Percentiles rank a stretch among this genome's conserved stretches.
phyloP scores from a whole-genome alignment of 2,797 vertebrate genomes.

The Enteromius viviparus region DNA sequence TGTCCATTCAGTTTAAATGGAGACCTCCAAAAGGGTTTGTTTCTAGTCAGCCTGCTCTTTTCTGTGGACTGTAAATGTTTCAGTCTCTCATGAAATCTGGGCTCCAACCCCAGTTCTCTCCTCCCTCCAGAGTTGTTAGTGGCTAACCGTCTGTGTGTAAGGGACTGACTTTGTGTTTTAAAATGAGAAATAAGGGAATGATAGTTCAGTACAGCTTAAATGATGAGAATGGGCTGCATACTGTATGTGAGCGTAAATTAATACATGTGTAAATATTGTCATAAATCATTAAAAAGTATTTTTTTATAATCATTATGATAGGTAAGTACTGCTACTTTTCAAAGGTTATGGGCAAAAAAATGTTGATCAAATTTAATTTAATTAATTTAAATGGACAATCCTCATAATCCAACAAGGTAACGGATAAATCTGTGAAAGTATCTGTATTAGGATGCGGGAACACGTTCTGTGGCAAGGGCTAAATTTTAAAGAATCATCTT shows the following conservation, averaged over 20 bases:
- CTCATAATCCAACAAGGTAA: background rate
- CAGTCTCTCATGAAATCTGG: conserved; percentile 43
- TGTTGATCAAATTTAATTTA: background rate
- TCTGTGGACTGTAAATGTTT: conserved; percentile 40
- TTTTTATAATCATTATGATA: background rate
- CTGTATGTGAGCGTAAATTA: background rate
- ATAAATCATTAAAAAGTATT: background rate
- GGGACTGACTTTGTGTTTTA: conserved; percentile 19
- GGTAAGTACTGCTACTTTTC: background rate
- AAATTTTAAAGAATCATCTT: conserved; percentile 41
- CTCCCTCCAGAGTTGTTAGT: conserved; percentile 36
- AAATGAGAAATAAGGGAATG: conserved; percentile 13
- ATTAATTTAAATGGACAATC: background rate
- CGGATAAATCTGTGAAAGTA: conserved; percentile 59
- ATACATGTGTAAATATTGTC: background rate
- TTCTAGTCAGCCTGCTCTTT: conserved; percentile 16
- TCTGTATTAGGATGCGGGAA: conserved; percentile 45
- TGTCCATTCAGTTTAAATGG: conserved; percentile 22
- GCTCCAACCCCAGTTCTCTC: conserved; percentile 36
- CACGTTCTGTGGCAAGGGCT: conserved; percentile 12
- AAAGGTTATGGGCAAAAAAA: background rate
- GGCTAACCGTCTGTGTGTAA: conserved; percentile 31
- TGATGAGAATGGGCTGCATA: background rate
- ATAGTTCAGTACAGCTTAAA: background rate
- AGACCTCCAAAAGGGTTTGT: conserved; percentile 12